phyloP scores from a whole-genome alignment of 2,888 invertebrate species.

The Hipparchia semele region DNA sequence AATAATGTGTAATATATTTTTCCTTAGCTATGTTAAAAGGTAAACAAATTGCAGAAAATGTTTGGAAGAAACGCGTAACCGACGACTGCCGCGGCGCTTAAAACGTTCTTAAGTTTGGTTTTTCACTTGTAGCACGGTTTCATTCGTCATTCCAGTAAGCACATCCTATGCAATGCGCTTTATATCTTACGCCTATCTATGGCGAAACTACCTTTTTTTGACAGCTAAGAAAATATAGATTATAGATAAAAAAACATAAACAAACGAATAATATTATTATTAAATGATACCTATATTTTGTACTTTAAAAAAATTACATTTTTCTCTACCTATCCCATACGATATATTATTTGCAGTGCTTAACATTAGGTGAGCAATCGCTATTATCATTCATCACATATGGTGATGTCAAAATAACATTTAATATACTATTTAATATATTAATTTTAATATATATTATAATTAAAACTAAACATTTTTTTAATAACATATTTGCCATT shows the following conservation, averaged over 20 bases:
- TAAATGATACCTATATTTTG: conserved; percentile 16
- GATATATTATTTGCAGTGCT: conserved; percentile 51
- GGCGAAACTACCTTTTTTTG: too few species aligned
- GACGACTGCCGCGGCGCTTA: too few species aligned
- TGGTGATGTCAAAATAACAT: conserved; percentile 18
- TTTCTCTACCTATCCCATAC: conserved; percentile 1
- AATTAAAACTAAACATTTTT: conserved; percentile 9
- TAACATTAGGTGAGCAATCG: conserved; percentile 68
- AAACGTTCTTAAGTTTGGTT: too few species aligned
- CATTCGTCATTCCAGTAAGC: too few species aligned
- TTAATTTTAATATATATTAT: neutral
- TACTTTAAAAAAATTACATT: conserved; percentile 14
- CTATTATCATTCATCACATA: conserved; percentile 40
- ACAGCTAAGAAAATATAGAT: too few species aligned
- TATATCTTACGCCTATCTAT: too few species aligned
- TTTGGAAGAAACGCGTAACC: too few species aligned
- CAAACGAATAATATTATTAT: neutral
- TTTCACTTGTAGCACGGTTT: too few species aligned
- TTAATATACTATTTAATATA: neutral
- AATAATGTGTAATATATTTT: neutral
- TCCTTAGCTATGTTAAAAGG: too few species aligned
- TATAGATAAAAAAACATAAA: conserved; percentile 11
- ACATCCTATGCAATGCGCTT: too few species aligned
- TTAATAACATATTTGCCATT: conserved; percentile 1
- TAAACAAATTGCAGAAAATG: too few species aligned